A percentile compares a stretch with the other conserved stretches of the same genome.
These are phyloP conservation scores for Autographa gamma DNA, from an alignment of 2,888 invertebrate species.

Conservation along the genomic window DNA sequence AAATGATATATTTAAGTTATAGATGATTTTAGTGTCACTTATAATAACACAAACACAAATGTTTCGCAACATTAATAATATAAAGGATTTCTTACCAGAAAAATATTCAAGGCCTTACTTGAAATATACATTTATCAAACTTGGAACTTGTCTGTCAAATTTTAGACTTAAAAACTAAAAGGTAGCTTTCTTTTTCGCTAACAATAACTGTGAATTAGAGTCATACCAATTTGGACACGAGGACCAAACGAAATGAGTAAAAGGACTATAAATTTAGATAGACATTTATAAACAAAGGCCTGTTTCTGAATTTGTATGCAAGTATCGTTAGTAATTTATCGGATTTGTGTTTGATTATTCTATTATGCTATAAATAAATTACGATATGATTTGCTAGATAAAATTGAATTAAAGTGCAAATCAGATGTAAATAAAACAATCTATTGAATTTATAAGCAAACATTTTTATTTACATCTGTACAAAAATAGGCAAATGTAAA, in stretches of 20 bases:
- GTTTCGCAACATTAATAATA: no score
- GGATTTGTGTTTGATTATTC: background rate
- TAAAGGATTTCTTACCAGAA: background rate
- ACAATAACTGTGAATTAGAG: background rate
- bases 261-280: background rate
- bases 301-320: constrained; percentile 5
- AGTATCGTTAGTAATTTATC: background rate
- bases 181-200: background rate
- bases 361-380: background rate
- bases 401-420: background rate
- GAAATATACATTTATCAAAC: background rate
- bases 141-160: background rate
- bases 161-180: background rate
- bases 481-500: background rate
- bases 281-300: background rate
- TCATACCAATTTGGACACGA: background rate
- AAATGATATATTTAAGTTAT: no score
- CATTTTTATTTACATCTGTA: background rate
- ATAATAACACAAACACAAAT: no score
- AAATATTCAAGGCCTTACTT: background rate
- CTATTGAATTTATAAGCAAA: background rate
- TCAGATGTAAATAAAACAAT: background rate
- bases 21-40: no score
- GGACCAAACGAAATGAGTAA: background rate
- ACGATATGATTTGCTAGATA: background rate